Conservation (phyloP, 2,888 invertebrate species). For the Alsophila aescularia region DNA sequence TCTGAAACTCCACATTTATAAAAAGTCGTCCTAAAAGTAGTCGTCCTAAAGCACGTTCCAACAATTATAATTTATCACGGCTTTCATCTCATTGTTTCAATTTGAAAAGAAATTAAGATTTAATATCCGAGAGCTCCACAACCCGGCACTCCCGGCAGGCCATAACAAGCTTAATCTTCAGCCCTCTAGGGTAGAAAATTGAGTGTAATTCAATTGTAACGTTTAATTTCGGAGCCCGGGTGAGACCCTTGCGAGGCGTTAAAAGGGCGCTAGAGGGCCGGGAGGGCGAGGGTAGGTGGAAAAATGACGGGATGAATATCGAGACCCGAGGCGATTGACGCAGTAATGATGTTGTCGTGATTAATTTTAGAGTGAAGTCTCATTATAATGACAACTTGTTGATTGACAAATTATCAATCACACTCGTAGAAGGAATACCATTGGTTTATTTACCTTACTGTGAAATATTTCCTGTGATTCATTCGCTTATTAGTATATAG, state of each 20-base stretch:
- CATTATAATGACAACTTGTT: constrained; percentile 42
- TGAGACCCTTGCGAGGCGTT: constrained; percentile 64
- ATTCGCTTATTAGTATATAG: no score
- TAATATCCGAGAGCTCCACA: constrained; percentile 32
- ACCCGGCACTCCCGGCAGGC: constrained; percentile 45
- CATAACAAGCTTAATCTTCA: constrained; percentile 56
- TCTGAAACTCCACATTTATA: background rate
- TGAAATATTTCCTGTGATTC: no score
- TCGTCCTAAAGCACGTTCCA: constrained; percentile 8
- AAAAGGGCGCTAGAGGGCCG: constrained; percentile 65
- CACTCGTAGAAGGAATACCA: no score
- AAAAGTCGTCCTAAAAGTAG: background rate
- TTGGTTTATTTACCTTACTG: no score
- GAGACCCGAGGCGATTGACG: constrained; percentile 59
- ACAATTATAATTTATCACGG: constrained; percentile 34
- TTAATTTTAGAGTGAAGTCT: constrained; percentile 56
- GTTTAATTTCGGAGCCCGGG: constrained; percentile 66
- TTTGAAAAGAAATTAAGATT: constrained; percentile 41
- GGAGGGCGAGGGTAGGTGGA: constrained; percentile 58
- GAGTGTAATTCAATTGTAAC: constrained; percentile 65
- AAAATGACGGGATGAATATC: constrained; percentile 62
- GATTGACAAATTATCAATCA: constrained; percentile 19
- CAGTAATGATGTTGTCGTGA: constrained; percentile 59
- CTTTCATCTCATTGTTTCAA: constrained; percentile 38
- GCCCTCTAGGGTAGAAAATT: constrained; percentile 59